Conservation (phyloP, 2,888 invertebrate species). For the Ormyrus labotus region DNA sequence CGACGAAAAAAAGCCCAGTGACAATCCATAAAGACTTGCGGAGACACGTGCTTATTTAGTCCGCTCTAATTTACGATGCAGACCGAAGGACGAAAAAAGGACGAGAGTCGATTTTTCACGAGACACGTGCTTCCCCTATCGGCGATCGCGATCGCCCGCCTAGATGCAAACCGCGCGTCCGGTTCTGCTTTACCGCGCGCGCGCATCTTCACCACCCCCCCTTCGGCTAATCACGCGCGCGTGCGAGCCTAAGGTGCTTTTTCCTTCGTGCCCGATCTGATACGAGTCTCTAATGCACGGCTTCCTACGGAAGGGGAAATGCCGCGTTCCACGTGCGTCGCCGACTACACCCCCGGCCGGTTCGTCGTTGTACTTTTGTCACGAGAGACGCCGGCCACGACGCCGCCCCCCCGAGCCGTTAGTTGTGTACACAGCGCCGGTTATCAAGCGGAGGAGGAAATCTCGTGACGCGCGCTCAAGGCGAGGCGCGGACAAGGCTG, state of each 20-base stretch:
- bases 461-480: constrained; percentile 48
- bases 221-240: constrained; percentile 42
- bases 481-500: neutral
- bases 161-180: neutral
- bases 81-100: constrained; percentile 37
- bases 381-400: constrained; percentile 60
- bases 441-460: constrained; percentile 59
- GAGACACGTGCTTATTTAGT: constrained; percentile 45
- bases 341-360: constrained; percentile 48
- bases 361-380: constrained; percentile 64
- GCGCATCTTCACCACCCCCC: constrained; percentile 26
- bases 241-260: constrained; percentile 59
- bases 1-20: neutral
- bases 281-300: constrained; percentile 73
- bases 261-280: constrained; percentile 73
- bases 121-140: constrained; percentile 50
- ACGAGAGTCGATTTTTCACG: constrained; percentile 52
- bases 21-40: constrained; percentile 18
- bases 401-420: neutral
- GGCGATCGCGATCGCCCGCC: constrained; percentile 43
- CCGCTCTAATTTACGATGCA: constrained; percentile 50
- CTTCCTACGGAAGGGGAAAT: constrained; percentile 74
- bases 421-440: neutral
- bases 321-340: constrained; percentile 67
- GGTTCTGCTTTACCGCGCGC: constrained; percentile 29